Conservation (phyloP, 2,113 vertebrate species). For the Sapajus apella region DNA sequence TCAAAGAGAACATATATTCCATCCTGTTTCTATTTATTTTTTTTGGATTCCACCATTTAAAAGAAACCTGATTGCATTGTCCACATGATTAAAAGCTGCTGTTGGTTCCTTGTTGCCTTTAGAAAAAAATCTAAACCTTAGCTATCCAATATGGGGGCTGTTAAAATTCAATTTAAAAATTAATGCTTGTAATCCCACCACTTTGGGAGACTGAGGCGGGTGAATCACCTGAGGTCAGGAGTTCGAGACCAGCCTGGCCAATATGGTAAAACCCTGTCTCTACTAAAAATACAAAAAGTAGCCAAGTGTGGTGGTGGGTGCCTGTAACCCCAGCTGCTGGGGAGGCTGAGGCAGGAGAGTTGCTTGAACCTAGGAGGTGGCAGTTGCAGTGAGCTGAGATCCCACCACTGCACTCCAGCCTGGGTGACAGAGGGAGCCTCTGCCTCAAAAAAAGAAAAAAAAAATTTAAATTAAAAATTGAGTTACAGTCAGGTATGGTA, state of each 20-base stretch:
- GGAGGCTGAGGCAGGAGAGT: no score
- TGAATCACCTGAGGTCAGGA: neutral
- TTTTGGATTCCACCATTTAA: neutral
- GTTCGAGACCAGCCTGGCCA: neutral
- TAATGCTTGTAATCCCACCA: neutral
- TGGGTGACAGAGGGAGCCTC: no score
- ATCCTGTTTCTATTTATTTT: neutral
- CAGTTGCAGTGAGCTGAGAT: no score
- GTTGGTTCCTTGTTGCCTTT: neutral
- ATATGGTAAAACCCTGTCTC: no score
- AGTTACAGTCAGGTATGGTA: no score
- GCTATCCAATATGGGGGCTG: neutral
- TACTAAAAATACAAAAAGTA: no score
- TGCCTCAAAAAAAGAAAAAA: no score
- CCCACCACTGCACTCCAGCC: no score
- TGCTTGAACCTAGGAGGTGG: no score
- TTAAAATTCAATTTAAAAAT: conserved; percentile 1
- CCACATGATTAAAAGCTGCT: neutral
- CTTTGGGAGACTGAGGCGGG: neutral
- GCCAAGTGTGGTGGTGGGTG: no score
- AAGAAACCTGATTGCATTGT: neutral
- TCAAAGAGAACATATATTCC: neutral
- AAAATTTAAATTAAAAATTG: no score
- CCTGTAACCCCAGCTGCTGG: no score
- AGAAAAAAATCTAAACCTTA: conserved; percentile 9